These are phyloP conservation scores for Enoplosus armatus DNA, from an alignment of 2,797 vertebrate genomes.

Conservation along the genomic window DNA sequence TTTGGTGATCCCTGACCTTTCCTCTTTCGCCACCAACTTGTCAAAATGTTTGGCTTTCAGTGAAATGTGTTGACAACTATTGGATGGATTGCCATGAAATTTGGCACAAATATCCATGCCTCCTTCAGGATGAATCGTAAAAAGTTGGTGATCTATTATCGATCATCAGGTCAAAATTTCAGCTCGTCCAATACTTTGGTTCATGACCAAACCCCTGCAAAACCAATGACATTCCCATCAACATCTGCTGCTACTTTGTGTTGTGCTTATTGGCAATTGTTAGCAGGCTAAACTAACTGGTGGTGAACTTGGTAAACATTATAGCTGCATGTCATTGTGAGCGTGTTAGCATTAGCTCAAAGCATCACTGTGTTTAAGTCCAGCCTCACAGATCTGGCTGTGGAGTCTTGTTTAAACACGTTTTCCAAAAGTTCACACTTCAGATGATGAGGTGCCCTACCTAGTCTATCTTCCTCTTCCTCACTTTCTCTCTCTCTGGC, in stretches of 20 bases:
- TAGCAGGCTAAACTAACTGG: background rate
- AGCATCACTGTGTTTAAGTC: background rate
- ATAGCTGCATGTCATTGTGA: background rate
- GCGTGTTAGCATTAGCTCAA: background rate
- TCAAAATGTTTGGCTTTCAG: background rate
- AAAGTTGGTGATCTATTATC: background rate
- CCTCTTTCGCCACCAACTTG: too few species aligned
- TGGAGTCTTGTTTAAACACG: background rate
- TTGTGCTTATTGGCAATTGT: background rate
- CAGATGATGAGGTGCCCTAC: background rate
- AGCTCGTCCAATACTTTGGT: background rate
- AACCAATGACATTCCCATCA: background rate
- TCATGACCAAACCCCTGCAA: too few species aligned
- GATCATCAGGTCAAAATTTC: background rate
- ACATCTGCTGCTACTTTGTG: background rate
- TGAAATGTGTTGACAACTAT: background rate
- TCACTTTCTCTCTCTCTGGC: background rate
- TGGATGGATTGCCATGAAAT: background rate
- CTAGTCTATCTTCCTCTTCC: background rate
- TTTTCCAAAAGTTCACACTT: slow-evolving; percentile 8
- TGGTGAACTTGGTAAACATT: too few species aligned
- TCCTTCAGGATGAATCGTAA: background rate
- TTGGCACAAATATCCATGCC: background rate
- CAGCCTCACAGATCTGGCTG: background rate
- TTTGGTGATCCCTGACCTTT: background rate